phyloP scores from a whole-genome alignment of 2,797 vertebrate species.

The Triplophysa bombifrons region DNA sequence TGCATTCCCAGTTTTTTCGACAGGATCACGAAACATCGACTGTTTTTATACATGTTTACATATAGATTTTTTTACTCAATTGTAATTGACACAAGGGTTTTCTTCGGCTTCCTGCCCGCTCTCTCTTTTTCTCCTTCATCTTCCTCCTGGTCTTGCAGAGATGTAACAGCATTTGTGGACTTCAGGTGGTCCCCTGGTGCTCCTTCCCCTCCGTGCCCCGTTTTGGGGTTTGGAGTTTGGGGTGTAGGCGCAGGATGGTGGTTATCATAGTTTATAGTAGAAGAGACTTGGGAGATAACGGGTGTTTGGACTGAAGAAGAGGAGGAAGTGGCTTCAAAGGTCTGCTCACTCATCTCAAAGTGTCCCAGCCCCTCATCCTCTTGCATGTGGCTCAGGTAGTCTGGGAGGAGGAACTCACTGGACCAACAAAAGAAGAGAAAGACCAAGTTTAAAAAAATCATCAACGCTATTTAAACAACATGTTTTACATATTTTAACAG shows the following conservation, averaged over 20 bases:
- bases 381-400: conserved; percentile 89
- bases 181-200: conserved; percentile 41
- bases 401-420: conserved; percentile 91
- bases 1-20: conserved; percentile 14
- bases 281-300: conserved; percentile 98
- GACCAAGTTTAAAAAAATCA: conserved; percentile 16
- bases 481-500: neutral
- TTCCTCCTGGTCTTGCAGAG: conserved; percentile 78
- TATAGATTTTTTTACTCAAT: conserved; percentile 71
- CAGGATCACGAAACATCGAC: neutral
- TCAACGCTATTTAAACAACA: neutral
- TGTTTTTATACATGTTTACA: conserved; percentile 10
- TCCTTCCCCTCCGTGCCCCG: conserved; percentile 78
- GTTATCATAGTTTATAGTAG: conserved; percentile 94
- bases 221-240: conserved; percentile 78
- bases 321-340: conserved; percentile 73
- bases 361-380: conserved; percentile 83
- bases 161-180: conserved; percentile 38
- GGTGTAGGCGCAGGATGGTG: conserved; percentile 85
- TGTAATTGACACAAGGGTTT: conserved; percentile 82
- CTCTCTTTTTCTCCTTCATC: conserved; percentile 66
- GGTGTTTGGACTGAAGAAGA: conserved; percentile 96
- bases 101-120: conserved; percentile 75
- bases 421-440: conserved; percentile 18
- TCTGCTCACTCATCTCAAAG: conserved; percentile 86